Percentiles rank a stretch among this genome's conserved stretches.
Conservation (phyloP, 1,140 invertebrate genomes). For the Babylonia areolata region DNA sequence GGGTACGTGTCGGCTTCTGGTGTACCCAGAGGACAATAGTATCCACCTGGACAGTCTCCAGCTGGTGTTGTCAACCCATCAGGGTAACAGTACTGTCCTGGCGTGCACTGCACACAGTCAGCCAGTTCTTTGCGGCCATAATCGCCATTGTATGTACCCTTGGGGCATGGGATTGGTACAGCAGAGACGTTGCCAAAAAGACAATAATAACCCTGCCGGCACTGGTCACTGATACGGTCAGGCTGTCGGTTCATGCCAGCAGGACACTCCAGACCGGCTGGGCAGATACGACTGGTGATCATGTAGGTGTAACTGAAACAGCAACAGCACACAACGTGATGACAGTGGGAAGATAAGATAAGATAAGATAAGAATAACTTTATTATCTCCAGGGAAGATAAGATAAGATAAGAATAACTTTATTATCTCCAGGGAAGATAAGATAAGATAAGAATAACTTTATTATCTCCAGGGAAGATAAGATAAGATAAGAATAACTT, state of each 20-base stretch:
- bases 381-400: no score
- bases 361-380: no score
- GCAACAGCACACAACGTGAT: background rate
- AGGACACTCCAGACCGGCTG: conserved; percentile 71
- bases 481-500: no score
- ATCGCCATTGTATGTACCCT: conserved; percentile 70
- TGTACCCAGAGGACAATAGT: conserved; percentile 70
- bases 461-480: no score
- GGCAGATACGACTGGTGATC: conserved; percentile 62
- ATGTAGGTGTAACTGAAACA: conserved; percentile 52
- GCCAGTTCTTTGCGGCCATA: conserved; percentile 60
- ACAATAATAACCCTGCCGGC: conserved; percentile 71
- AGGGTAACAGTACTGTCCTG: conserved; percentile 67
- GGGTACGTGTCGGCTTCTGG: conserved; percentile 59
- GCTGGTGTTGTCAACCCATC: conserved; percentile 55
- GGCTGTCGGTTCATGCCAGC: conserved; percentile 67
- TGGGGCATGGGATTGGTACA: conserved; percentile 69
- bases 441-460: no score
- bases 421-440: no score
- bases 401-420: no score
- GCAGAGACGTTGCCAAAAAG: conserved; percentile 68
- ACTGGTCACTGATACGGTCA: conserved; percentile 64
- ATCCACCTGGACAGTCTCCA: conserved; percentile 65
- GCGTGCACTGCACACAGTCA: conserved; percentile 69
- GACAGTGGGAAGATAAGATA: no score